Evolutionary conservation across 1,140 invertebrate species (phyloP), one percentile per base, ranked within the genome.

Genomic region (Ladona fulva): DNA sequence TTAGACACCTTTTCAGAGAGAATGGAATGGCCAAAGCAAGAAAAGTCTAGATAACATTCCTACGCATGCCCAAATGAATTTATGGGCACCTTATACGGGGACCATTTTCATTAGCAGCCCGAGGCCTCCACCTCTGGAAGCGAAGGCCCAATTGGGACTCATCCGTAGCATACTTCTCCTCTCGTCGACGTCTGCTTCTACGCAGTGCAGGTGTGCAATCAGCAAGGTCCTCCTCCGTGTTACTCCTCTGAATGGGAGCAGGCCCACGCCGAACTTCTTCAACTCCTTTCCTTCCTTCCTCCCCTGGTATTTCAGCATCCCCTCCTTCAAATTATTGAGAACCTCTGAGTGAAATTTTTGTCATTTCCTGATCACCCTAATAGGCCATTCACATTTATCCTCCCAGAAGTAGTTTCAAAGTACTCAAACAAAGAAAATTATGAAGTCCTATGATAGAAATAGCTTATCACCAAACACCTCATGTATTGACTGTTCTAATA

Each of bases 91-190:
- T 66, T 66, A 66, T 66, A 22, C 52, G 52, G 52, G 52, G 52
- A 66, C 16, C 52, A 22, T 66, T 66, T 22, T 66, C 52, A 22
- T 66, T 66, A 6, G 52, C 52, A 22, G 83, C 83, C 78, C 83
- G 80, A 66, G 89, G 84, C 80, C 88, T 85, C 22, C 92, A 90
- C 78, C 92, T 87, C 82, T 90, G 89, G 85, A 93, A 94, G 52
- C 91, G 86, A 75, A 94, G 85, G 81, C 92, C 91, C 78, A 93
- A 85, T 82, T 94, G 91, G 25, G 89, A 88, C 66, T 90, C 89
- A 84, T 94, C 92, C 6, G 89, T 89, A 0, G 92, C 90, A 83
- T 93, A 93, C 83, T 94, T 93, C 78, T 93, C 92, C 74, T 86
- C 86, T 76, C 88, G 88, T 76, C 89, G 87, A n/a, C 92, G 87